A percentile compares a stretch with the other conserved stretches of the same genome.
These are phyloP conservation scores for Acleris cristana DNA, from an alignment of 2,888 invertebrate genomes.

Conservation along the genomic window DNA sequence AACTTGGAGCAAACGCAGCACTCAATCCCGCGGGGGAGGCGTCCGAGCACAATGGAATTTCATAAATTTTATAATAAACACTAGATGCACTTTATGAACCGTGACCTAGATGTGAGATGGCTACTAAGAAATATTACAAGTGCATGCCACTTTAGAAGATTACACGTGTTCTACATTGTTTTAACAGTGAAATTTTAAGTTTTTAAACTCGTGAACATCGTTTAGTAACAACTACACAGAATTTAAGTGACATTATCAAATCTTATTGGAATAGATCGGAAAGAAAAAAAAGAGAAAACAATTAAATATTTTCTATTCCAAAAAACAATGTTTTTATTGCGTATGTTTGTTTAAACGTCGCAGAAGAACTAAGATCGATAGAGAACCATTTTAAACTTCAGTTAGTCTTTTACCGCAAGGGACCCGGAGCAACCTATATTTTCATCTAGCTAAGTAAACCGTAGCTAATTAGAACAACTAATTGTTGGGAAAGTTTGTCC, in stretches of 20 bases:
- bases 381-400: conserved; percentile 8
- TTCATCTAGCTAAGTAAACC: conserved; percentile 37
- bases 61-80: conserved; percentile 36
- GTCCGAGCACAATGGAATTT: conserved; percentile 29
- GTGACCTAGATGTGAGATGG: conserved; percentile 26
- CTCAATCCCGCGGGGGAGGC: conserved; percentile 37
- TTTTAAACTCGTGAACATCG: too few species aligned
- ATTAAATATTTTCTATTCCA: too few species aligned
- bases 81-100: conserved; percentile 10
- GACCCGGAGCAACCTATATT: conserved; percentile 12
- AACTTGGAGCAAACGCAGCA: conserved; percentile 49
- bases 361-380: not conserved
- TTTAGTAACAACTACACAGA: too few species aligned
- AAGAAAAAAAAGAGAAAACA: too few species aligned
- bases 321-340: not conserved
- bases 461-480: conserved; percentile 43
- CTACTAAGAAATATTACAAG: not conserved
- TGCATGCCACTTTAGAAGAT: not conserved
- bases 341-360: not conserved
- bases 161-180: not conserved
- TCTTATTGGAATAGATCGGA: too few species aligned
- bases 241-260: too few species aligned
- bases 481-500: conserved; percentile 36
- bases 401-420: conserved; percentile 18
- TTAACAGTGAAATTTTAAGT: not conserved